Conservation (phyloP, 1,140 invertebrate species). For the Homarus americanus region DNA sequence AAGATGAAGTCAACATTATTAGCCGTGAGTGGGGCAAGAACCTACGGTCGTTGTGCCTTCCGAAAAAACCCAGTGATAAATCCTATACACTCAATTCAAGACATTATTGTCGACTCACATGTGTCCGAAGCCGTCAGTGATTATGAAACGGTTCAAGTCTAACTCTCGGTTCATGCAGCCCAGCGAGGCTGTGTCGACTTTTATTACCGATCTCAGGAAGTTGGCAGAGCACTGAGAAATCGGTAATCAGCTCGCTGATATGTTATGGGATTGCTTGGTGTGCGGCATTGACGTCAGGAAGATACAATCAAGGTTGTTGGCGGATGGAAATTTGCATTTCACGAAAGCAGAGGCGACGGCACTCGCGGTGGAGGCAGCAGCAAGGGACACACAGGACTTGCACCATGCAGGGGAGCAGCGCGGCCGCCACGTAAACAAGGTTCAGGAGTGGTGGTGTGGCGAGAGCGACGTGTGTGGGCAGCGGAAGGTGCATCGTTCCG, state of each 20-base stretch:
- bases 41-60: background rate
- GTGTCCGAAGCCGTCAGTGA: constrained; percentile 21
- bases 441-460: background rate
- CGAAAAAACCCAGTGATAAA: background rate
- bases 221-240: constrained; percentile 8
- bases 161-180: no score
- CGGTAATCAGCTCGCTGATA: constrained; percentile 1
- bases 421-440: background rate
- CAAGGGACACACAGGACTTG: constrained; percentile 11
- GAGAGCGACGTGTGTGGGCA: background rate
- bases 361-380: constrained; percentile 4
- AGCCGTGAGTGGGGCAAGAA: background rate
- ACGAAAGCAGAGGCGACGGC: background rate
- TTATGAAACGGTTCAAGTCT: constrained; percentile 8
- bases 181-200: no score
- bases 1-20: background rate
- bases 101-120: background rate
- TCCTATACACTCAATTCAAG: background rate
- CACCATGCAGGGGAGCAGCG: constrained; percentile 21
- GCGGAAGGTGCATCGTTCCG: background rate
- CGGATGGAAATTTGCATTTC: background rate
- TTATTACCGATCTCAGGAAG: no score
- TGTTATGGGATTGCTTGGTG: constrained; percentile 2
- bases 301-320: constrained; percentile 2
- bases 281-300: constrained; percentile 1